A percentile compares a stretch with the other conserved stretches of the same genome.
These are phyloP conservation scores for Propithecus perrieri DNA, from an alignment of 2,797 vertebrate species.

Conservation along the genomic window DNA sequence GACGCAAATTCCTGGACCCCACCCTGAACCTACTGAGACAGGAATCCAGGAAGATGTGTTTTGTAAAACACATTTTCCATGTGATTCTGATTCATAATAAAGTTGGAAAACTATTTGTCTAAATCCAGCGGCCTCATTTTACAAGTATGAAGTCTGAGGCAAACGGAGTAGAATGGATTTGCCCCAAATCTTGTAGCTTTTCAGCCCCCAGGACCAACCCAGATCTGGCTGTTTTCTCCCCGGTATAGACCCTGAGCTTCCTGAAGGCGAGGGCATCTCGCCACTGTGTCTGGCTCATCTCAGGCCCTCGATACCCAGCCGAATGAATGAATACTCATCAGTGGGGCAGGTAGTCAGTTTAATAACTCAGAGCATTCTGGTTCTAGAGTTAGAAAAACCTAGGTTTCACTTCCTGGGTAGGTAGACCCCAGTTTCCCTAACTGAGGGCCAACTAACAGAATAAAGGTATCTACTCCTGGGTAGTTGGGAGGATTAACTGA, in stretches of 20 bases:
- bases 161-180: neutral
- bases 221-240: neutral
- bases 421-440: neutral
- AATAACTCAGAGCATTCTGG: neutral
- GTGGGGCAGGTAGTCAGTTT: neutral
- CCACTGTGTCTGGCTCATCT: neutral
- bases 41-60: neutral
- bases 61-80: neutral
- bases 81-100: neutral
- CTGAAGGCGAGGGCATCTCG: neutral
- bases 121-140: neutral
- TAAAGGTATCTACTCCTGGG: neutral
- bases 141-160: neutral
- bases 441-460: neutral
- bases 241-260: neutral
- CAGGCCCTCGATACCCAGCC: neutral
- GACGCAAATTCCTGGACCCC: neutral
- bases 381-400: neutral
- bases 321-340: neutral
- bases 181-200: neutral
- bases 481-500: neutral
- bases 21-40: neutral
- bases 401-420: neutral
- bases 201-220: neutral
- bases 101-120: neutral